Percentiles rank a stretch among this genome's conserved stretches.
Evolutionary conservation across 1,140 invertebrate species (phyloP).

Genomic region (Micrasema longulum): DNA sequence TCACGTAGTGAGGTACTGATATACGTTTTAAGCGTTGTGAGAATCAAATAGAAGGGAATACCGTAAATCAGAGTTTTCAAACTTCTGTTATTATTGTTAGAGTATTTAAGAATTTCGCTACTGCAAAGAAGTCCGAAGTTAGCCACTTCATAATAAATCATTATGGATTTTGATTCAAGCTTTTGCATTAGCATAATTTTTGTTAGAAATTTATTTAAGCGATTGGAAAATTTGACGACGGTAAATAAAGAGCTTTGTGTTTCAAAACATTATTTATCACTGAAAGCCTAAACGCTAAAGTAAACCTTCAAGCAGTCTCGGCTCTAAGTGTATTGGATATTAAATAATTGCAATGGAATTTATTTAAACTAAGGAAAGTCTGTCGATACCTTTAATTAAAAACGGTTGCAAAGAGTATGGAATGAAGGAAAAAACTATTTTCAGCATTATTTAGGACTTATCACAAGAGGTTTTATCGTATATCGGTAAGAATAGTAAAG

Average conservation of each 20-base stretch:
- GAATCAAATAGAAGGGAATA: slow-evolving; percentile 22
- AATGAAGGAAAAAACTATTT: too few relatives aligned
- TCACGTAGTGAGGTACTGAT: not conserved
- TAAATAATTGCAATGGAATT: too few relatives aligned
- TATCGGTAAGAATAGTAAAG: too few relatives aligned
- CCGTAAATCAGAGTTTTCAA: slow-evolving; percentile 36
- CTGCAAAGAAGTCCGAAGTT: slow-evolving; percentile 17
- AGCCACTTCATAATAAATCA: slow-evolving; percentile 17
- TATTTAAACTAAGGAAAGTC: too few relatives aligned
- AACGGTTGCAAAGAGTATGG: too few relatives aligned
- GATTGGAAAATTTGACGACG: not conserved
- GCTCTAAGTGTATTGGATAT: too few relatives aligned
- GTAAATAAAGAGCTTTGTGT: not conserved
- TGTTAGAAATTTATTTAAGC: not conserved
- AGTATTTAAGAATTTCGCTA: slow-evolving; percentile 32
- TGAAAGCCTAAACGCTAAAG: too few relatives aligned
- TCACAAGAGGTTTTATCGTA: too few relatives aligned
- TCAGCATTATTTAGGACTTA: too few relatives aligned
- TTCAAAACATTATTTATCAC: not conserved
- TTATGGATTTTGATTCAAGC: slow-evolving; percentile 24
- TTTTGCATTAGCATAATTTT: slow-evolving; percentile 13
- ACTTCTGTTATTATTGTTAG: slow-evolving; percentile 39
- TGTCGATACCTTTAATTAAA: too few relatives aligned
- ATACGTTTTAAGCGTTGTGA: not conserved
- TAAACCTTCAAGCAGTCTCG: too few relatives aligned